Conservation (phyloP, 2,888 invertebrate species). For the Mesodorylaimus sp. region DNA sequence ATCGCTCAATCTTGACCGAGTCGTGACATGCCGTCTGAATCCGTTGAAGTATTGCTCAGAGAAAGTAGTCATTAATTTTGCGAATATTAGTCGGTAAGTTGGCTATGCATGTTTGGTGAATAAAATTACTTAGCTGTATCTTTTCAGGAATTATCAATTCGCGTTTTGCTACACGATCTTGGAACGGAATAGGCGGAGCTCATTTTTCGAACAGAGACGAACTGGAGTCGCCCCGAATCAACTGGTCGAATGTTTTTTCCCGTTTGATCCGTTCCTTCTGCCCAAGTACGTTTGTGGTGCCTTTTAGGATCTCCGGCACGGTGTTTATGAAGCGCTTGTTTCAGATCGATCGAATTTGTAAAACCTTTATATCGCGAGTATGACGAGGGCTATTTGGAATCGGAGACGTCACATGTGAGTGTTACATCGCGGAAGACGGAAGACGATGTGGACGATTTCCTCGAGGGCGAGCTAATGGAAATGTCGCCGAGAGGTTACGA, state of each 20-base stretch:
- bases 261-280: constrained; percentile 70
- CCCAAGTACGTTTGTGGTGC: constrained; percentile 38
- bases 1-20: constrained; percentile 59
- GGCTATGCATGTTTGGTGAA: neutral
- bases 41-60: constrained; percentile 58
- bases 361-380: neutral
- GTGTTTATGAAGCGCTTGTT: neutral
- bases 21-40: constrained; percentile 67
- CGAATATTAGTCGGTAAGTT: constrained; percentile 31
- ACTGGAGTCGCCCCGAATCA: constrained; percentile 19
- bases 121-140: constrained; percentile 21
- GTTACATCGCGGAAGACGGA: neutral
- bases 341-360: neutral
- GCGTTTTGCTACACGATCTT: constrained; percentile 77
- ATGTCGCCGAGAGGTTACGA: neutral
- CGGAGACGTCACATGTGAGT: neutral
- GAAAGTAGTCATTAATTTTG: constrained; percentile 32
- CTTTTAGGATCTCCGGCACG: neutral
- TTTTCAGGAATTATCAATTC: constrained; percentile 50
- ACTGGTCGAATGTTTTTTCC: constrained; percentile 55
- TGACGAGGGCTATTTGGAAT: neutral
- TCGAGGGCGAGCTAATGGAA: neutral
- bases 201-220: constrained; percentile 17
- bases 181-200: constrained; percentile 50
- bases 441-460: neutral